Conservation (phyloP, 2,888 invertebrate species). For the Drosophila percnosoma region DNA sequence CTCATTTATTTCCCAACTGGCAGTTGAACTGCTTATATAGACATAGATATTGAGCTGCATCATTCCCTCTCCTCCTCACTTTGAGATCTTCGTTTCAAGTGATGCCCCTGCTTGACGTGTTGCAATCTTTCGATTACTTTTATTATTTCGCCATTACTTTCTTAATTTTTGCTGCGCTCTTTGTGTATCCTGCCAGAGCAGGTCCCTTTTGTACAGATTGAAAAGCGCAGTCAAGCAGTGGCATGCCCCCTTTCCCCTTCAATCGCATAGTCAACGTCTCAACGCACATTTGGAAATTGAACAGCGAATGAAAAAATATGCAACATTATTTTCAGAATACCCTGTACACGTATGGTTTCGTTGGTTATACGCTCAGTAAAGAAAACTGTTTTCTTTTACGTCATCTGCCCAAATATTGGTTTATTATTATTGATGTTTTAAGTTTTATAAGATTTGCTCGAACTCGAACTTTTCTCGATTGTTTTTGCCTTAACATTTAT, state of each 20-base stretch:
- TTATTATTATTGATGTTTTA: neutral
- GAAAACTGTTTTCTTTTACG: neutral
- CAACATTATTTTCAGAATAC: constrained; percentile 45
- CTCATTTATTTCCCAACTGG: constrained; percentile 64
- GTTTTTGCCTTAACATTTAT: neutral
- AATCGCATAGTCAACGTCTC: neutral
- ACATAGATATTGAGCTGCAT: constrained; percentile 11
- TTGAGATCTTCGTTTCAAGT: neutral
- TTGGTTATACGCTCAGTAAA: neutral
- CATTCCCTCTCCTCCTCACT: neutral
- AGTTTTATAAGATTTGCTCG: neutral
- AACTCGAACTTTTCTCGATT: neutral
- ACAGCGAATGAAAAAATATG: constrained; percentile 46
- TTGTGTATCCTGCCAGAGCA: constrained; percentile 28
- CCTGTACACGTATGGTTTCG: neutral
- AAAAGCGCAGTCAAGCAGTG: constrained; percentile 74
- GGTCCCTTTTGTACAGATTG: constrained; percentile 62
- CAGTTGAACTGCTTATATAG: constrained; percentile 10
- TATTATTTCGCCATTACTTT: constrained; percentile 43
- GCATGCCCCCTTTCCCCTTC: constrained; percentile 4
- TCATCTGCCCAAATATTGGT: too few relatives aligned
- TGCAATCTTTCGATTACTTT: constrained; percentile 59
- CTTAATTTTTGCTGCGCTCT: constrained; percentile 56
- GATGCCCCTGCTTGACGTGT: constrained; percentile 2
- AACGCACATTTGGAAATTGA: constrained; percentile 62